These are phyloP conservation scores for Alosa alosa DNA, from an alignment of 2,113 vertebrate species.

Conservation along the genomic window DNA sequence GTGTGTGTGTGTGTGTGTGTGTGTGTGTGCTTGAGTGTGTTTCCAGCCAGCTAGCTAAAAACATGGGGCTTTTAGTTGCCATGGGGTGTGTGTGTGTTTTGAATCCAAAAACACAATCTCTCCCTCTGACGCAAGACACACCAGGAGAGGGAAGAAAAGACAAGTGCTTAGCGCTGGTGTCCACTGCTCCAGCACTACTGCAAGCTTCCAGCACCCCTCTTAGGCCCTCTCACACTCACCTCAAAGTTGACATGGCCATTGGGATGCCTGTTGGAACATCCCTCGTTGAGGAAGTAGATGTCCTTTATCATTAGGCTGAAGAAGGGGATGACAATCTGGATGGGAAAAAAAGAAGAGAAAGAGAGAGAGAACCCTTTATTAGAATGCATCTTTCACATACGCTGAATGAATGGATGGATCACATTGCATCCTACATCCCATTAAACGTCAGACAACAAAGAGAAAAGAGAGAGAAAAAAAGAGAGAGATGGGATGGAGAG, in stretches of 20 bases:
- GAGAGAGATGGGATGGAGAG: too few species aligned
- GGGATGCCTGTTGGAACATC: conserved; percentile 83
- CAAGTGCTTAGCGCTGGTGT: background rate
- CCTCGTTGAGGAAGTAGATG: conserved; percentile 93
- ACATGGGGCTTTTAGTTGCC: background rate
- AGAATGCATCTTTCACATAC: background rate
- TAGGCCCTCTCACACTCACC: conserved; percentile 62
- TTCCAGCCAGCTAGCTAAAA: background rate
- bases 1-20: background rate
- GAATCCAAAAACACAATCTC: background rate
- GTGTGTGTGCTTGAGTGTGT: background rate
- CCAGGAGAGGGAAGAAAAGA: background rate
- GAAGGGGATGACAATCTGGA: conserved; percentile 94
- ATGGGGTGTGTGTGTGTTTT: background rate
- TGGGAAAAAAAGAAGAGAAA: conserved; percentile 35
- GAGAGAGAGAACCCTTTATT: background rate
- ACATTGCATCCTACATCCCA: too few species aligned
- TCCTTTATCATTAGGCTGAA: conserved; percentile 97
- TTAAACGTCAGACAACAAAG: background rate
- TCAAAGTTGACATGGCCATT: conserved; percentile 92
- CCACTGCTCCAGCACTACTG: background rate
- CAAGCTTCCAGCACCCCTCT: background rate
- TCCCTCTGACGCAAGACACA: background rate
- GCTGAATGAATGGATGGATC: too few species aligned
- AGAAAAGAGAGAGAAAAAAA: background rate